Percentiles rank a stretch among this genome's conserved stretches.
Conservation (phyloP, 2,888 invertebrate species). For the Cryptocephalus primarius region DNA sequence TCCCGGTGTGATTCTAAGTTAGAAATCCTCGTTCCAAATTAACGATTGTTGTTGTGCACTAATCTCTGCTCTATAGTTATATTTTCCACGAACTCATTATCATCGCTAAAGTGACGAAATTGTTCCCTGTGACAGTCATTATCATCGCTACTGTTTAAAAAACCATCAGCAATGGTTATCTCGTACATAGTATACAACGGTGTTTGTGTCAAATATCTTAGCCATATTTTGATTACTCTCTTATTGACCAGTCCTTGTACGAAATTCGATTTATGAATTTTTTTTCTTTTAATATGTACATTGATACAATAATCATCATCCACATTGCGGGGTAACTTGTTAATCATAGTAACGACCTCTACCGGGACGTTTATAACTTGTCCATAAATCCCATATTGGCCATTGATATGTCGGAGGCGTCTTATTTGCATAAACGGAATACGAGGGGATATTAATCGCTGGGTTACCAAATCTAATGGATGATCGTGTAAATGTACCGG, state of each 20-base stretch:
- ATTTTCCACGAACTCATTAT: not conserved
- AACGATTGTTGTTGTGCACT: conserved; percentile 1
- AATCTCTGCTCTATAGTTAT: not conserved
- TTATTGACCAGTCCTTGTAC: not conserved
- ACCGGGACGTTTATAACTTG: not conserved
- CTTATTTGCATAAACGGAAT: conserved; percentile 1
- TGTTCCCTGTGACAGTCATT: too few relatives aligned
- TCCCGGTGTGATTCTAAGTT: not conserved
- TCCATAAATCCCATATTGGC: not conserved
- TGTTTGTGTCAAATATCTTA: not conserved
- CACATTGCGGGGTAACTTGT: not conserved
- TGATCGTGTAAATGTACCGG: not conserved
- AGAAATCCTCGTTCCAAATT: not conserved
- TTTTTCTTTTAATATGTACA: not conserved
- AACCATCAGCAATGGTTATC: not conserved
- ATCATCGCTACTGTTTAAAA: not conserved
- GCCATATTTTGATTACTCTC: not conserved
- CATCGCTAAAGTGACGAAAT: too few relatives aligned
- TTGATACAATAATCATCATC: not conserved
- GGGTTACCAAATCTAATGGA: not conserved
- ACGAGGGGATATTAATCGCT: conserved; percentile 1
- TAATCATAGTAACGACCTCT: not conserved
- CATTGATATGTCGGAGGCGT: not conserved
- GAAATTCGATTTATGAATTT: not conserved
- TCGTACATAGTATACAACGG: not conserved